Base-by-base conservation (phyloP, 2,113 vertebrate species). In the cattle (Bos taurus) region DNA sequence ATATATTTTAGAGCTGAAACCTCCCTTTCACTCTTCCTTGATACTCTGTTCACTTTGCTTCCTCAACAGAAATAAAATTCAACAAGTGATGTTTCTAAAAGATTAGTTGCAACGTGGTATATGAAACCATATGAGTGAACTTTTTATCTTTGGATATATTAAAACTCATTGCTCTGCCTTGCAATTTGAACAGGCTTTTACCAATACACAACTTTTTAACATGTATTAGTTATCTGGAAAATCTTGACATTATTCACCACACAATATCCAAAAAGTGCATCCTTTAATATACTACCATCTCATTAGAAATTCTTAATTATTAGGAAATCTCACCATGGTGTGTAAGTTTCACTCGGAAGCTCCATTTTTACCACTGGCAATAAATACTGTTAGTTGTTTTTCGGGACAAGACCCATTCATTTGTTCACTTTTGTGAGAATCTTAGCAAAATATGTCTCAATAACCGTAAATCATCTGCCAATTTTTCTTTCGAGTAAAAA, bases 351-450 rank as follows among this genome's bases (percentile, higher is more conserved):
- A 1, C 62, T 71, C 77, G 30, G 95, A 78, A 96, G 60, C 14
- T 93, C 26, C 10, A 52, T 91, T 81, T 96, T 88, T 92, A 30
- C 85, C 77, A 95, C 8, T 71, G 21, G 54, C 43, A 94, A 84
- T 74, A 90, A 92, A 95, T 50, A 54, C 12, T 57, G 15, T 33
- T 50, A 93, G 12, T 84, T 92, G 40, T 89, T 97, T 93, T 59
- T 82, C 59, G 71, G 85, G 40, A 83, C 28, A 30, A 95, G 28
- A 96, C 46, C 84, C 92, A 57, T 52, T 87, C n/a, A 87, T 80
- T 90, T 94, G 74, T n/a, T 95, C 36, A 88, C 48, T 96, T 97
- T 78, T 67, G 17, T 97, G 40, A 90, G 83, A 90, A 52, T 16
- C 5, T 94, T 83, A 90, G 8, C 23, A 50, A 90, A 95, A 88